These are phyloP conservation scores for Kryptopterus vitreolus DNA, from an alignment of 2,797 vertebrate species.

Conservation along the genomic window DNA sequence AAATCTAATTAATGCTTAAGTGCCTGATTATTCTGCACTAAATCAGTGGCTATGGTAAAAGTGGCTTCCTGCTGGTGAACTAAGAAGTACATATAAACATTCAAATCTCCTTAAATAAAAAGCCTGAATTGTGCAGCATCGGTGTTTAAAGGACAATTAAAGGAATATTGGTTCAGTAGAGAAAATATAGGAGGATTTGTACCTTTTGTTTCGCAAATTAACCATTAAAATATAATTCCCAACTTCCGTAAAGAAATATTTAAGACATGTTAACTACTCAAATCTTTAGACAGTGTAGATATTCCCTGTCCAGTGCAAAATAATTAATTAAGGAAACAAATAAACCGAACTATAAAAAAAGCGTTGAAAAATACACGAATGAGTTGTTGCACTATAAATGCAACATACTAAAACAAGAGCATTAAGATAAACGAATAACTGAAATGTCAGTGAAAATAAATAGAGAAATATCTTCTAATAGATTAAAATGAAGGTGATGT, in stretches of 20 bases:
- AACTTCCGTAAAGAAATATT: not conserved
- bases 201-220: not conserved
- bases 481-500: not conserved
- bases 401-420: not conserved
- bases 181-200: not conserved
- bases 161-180: not conserved
- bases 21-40: conserved; percentile 21
- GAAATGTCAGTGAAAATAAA: not conserved
- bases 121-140: not conserved
- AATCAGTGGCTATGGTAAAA: not conserved
- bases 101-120: not conserved
- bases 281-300: not conserved
- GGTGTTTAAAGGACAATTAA: not conserved
- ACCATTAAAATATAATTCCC: not conserved
- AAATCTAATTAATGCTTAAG: conserved; percentile 30
- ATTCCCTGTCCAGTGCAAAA: not conserved
- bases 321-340: not conserved
- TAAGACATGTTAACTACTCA: not conserved
- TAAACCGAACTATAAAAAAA: not conserved
- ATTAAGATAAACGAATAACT: not conserved
- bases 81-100: not conserved
- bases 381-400: not conserved
- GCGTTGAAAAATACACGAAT: not conserved
- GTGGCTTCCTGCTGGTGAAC: not conserved
- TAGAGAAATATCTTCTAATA: not conserved